Conservation (phyloP, 2,113 vertebrate species). For the Symphodus melops region DNA sequence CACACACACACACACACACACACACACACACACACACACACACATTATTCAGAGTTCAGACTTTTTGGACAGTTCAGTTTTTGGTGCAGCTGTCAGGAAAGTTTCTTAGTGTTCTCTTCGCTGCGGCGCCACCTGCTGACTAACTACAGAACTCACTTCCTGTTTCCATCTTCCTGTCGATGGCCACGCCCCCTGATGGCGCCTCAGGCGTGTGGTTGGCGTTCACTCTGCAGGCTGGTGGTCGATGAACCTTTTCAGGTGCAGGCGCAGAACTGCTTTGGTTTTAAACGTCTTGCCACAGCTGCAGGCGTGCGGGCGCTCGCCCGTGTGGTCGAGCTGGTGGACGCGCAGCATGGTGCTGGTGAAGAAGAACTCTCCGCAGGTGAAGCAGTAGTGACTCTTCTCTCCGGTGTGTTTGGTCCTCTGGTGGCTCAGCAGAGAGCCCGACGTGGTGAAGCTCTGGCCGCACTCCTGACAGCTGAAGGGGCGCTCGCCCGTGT, state of each 20-base stretch:
- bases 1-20: too few species aligned
- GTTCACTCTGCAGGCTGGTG: constrained; percentile 29
- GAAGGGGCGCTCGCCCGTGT: constrained; percentile 71
- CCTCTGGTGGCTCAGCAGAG: constrained; percentile 60
- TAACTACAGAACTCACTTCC: too few species aligned
- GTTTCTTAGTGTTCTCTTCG: too few species aligned
- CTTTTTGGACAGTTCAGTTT: too few species aligned
- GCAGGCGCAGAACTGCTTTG: constrained; percentile 51
- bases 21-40: too few species aligned
- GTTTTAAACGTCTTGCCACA: constrained; percentile 71
- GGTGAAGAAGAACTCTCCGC: constrained; percentile 72
- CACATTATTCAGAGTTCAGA: too few species aligned
- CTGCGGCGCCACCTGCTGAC: too few species aligned
- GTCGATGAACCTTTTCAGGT: constrained; percentile 66
- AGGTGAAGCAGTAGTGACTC: constrained; percentile 73
- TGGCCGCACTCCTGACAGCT: constrained; percentile 62
- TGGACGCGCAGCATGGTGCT: constrained; percentile 65
- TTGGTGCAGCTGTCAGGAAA: too few species aligned
- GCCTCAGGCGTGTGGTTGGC: background rate
- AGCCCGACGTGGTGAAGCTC: constrained; percentile 63
- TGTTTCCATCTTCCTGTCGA: too few species aligned
- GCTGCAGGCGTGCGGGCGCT: constrained; percentile 65
- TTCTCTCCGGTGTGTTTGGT: constrained; percentile 70
- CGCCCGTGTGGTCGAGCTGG: constrained; percentile 69
- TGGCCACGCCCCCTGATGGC: too few species aligned